A percentile compares a stretch with the other conserved stretches of the same genome.
Conservation (phyloP, 2,797 vertebrate species). For the Danio kyathit region DNA sequence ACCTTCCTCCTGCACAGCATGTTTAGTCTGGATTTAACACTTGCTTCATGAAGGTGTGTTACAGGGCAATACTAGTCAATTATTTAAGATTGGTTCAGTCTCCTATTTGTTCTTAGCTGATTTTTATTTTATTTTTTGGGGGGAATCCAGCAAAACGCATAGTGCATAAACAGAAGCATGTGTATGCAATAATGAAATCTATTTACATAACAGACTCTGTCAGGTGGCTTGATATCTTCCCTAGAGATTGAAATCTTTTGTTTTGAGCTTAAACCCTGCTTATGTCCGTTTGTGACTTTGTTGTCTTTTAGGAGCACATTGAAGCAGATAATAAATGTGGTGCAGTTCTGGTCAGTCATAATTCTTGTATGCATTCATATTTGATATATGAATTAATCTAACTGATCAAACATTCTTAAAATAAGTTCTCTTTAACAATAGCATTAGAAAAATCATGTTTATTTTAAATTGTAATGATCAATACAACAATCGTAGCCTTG, state of each 20-base stretch:
- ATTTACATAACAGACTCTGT: conserved; percentile 40
- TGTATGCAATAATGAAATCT: conserved; percentile 43
- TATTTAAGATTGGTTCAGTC: conserved; percentile 3
- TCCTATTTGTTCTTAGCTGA: not conserved
- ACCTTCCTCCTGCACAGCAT: conserved; percentile 7
- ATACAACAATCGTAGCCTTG: too few species aligned
- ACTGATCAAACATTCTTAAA: too few species aligned
- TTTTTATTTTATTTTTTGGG: not conserved
- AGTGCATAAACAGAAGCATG: conserved; percentile 20
- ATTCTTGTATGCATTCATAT: too few species aligned
- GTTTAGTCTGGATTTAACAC: not conserved
- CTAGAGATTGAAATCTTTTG: not conserved
- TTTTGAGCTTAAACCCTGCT: not conserved
- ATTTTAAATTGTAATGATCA: too few species aligned
- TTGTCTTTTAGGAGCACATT: not conserved
- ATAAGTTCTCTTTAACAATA: too few species aligned
- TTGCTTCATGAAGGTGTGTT: not conserved
- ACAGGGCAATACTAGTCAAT: not conserved
- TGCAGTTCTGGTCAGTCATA: too few species aligned
- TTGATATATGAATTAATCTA: too few species aligned
- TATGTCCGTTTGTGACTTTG: not conserved
- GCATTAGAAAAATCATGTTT: too few species aligned
- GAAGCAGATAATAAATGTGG: too few species aligned
- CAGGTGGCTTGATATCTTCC: conserved; percentile 7
- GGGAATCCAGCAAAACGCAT: conserved; percentile 21